A percentile compares a stretch with the other conserved stretches of the same genome.
Conservation (phyloP, 2,113 vertebrate species). For the Archocentrus centrarchus region DNA sequence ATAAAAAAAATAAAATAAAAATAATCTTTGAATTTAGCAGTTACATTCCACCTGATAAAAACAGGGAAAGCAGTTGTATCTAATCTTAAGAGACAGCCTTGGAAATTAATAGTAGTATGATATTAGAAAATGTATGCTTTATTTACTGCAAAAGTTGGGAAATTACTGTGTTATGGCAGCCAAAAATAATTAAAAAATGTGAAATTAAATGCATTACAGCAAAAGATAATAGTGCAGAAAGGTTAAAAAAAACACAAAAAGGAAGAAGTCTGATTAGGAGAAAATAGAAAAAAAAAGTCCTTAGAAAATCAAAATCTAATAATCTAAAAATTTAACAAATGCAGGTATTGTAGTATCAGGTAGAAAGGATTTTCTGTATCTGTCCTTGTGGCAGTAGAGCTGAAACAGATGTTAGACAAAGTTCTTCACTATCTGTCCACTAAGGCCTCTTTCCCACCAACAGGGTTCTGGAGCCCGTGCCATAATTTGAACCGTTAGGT, state of each 20-base stretch:
- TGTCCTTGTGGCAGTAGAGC: background rate
- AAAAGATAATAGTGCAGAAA: background rate
- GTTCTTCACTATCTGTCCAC: background rate
- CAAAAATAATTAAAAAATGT: background rate
- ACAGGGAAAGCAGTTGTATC: rapidly evolving
- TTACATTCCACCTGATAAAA: background rate
- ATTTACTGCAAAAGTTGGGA: background rate
- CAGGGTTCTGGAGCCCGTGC: no score
- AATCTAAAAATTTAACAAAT: background rate
- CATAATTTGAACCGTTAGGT: no score
- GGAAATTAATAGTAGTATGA: no score
- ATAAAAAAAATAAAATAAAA: no score
- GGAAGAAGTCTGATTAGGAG: background rate
- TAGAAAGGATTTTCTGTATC: background rate
- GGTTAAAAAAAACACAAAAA: background rate
- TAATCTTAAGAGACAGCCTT: background rate
- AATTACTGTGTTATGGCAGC: background rate
- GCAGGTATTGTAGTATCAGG: background rate
- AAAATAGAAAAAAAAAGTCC: background rate
- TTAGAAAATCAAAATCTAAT: background rate
- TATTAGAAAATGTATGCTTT: no score
- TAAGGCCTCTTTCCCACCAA: background rate
- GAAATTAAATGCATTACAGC: background rate
- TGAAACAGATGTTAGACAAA: background rate
- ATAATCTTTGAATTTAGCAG: rapidly evolving